Evolutionary conservation across 2,113 vertebrate genomes (phyloP).

Genomic region (Sminthopsis crassicaudata): DNA sequence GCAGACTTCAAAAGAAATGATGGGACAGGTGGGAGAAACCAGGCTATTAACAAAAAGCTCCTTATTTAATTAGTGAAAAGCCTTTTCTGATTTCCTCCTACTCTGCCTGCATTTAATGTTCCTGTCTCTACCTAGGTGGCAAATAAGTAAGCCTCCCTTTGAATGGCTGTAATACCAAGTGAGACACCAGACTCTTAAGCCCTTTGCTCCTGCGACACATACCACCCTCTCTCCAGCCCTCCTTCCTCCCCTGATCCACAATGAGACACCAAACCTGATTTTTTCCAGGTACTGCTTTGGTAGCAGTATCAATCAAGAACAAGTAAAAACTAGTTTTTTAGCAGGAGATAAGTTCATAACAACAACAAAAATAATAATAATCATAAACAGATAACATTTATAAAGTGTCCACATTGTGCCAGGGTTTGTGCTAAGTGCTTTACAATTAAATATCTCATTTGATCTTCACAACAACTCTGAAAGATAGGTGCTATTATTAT

Average conservation of each 20-base stretch:
- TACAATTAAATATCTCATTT: not conserved
- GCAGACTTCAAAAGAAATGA: not conserved
- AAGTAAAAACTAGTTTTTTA: not conserved
- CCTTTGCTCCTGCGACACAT: too few species aligned
- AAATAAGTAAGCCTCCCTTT: not conserved
- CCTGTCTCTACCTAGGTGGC: fast-evolving
- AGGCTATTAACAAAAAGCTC: not conserved
- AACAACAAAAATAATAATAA: not conserved
- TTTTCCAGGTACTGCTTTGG: not conserved
- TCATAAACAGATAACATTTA: not conserved
- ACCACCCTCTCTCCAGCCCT: not conserved
- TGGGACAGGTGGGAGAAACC: not conserved
- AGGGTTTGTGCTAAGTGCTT: not conserved
- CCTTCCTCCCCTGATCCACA: not conserved
- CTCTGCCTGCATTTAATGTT: not conserved
- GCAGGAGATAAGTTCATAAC: not conserved
- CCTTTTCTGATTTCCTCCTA: not conserved
- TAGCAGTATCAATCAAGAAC: not conserved
- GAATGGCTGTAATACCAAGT: fast-evolving
- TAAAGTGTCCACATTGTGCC: not conserved
- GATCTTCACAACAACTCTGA: not conserved
- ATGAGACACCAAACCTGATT: too few species aligned
- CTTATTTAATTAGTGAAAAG: not conserved
- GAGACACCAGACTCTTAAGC: not conserved
- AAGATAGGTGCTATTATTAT: not conserved